phyloP scores from a whole-genome alignment of 2,113 vertebrate genomes.

The Azemiops feae region DNA sequence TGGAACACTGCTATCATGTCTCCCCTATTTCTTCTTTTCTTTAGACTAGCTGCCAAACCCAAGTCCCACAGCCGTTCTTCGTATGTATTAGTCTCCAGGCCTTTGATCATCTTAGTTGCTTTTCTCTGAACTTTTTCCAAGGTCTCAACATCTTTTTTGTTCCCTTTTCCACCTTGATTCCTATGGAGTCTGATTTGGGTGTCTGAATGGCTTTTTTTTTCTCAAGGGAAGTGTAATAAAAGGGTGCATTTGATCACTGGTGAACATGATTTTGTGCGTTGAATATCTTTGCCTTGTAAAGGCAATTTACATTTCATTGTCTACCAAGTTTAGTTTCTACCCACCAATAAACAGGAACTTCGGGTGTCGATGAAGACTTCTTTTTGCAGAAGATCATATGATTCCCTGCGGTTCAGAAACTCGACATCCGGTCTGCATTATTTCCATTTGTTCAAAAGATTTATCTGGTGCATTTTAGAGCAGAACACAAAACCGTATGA shows the following conservation, averaged over 20 bases:
- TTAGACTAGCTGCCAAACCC: too few species aligned
- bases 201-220: background rate
- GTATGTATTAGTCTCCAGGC: too few species aligned
- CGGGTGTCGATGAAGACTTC: background rate
- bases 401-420: background rate
- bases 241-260: background rate
- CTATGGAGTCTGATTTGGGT: background rate
- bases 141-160: background rate
- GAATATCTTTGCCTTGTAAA: background rate
- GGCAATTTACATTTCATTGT: background rate
- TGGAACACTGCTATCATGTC: too few species aligned
- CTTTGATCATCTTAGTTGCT: too few species aligned
- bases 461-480: background rate
- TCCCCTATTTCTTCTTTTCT: too few species aligned
- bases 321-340: background rate
- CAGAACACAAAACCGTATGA: background rate
- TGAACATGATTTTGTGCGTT: background rate
- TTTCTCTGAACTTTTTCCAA: too few species aligned
- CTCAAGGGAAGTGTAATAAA: background rate
- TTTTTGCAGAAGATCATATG: background rate
- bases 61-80: too few species aligned
- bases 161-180: background rate
- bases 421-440: background rate
- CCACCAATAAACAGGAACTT: background rate
- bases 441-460: background rate